These are phyloP conservation scores for Paralinhomoeus sp. DNA, from an alignment of 2,888 invertebrate genomes.

Conservation along the genomic window DNA sequence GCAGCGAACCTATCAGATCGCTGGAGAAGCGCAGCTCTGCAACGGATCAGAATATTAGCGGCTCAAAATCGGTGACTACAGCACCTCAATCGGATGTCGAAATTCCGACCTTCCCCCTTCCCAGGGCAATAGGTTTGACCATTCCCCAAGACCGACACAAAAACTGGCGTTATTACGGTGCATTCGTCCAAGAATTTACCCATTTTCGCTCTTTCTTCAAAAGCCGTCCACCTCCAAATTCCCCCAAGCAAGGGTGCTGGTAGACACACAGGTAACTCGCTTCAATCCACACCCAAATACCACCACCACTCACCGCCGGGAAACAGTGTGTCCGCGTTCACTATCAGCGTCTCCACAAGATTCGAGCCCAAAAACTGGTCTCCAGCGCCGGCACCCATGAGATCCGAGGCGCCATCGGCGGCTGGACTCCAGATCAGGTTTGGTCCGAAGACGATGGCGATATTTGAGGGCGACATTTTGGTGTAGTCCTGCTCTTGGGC, in stretches of 20 bases:
- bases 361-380: neutral
- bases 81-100: no score
- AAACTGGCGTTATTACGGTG: no score
- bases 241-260: no score
- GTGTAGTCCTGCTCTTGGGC: conserved; percentile 34
- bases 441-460: conserved; percentile 86
- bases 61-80: no score
- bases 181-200: no score
- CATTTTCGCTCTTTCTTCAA: no score
- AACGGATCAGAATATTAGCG: neutral
- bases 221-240: no score
- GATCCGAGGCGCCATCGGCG: conserved; percentile 19
- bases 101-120: no score
- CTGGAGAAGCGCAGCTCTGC: conserved; percentile 4
- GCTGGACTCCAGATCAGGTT: conserved; percentile 70
- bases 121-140: no score
- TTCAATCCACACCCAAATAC: neutral
- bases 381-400: neutral
- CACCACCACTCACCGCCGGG: conserved; percentile 21
- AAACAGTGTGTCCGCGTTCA: conserved; percentile 26
- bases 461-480: conserved; percentile 86
- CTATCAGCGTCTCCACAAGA: conserved; percentile 24
- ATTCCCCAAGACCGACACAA: no score
- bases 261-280: no score
- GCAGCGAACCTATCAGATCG: neutral